phyloP scores from a whole-genome alignment of 2,888 invertebrate species.

The Melieria crassipennis region DNA sequence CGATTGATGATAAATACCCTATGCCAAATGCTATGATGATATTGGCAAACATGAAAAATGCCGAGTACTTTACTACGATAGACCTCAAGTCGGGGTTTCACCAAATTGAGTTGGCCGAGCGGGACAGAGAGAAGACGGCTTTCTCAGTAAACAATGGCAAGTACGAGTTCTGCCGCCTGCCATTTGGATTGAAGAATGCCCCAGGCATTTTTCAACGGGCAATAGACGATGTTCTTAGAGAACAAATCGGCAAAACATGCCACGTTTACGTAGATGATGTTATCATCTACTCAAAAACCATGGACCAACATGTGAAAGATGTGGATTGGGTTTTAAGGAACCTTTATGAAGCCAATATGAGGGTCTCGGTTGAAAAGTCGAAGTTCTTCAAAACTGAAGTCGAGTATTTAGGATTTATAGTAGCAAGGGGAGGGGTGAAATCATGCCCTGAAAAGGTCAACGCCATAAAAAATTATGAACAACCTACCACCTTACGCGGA shows the following conservation, averaged over 20 bases:
- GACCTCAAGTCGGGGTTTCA: slow-evolving; percentile 41
- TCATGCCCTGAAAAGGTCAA: slow-evolving; percentile 10
- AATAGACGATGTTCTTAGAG: slow-evolving; percentile 32
- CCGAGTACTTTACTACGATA: slow-evolving; percentile 36
- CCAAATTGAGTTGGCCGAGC: slow-evolving; percentile 35
- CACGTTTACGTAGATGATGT: slow-evolving; percentile 29
- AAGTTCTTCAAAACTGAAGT: slow-evolving; percentile 13
- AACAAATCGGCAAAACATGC: slow-evolving; percentile 23
- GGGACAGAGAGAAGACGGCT: slow-evolving; percentile 39
- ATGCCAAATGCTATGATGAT: slow-evolving; percentile 36
- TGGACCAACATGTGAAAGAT: slow-evolving; percentile 3
- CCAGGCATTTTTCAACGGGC: slow-evolving; percentile 25
- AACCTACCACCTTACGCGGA: slow-evolving; percentile 4
- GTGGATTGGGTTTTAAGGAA: not conserved
- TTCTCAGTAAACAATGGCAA: slow-evolving; percentile 26
- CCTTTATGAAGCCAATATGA: slow-evolving; percentile 8
- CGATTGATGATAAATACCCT: slow-evolving; percentile 41
- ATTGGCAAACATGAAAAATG: slow-evolving; percentile 33
- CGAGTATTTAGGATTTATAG: slow-evolving; percentile 9
- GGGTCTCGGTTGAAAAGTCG: slow-evolving; percentile 9
- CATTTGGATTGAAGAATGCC: slow-evolving; percentile 18
- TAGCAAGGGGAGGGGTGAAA: not conserved
- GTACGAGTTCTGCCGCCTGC: slow-evolving; percentile 1
- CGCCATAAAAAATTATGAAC: slow-evolving; percentile 2
- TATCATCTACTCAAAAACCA: slow-evolving; percentile 4